phyloP scores from a whole-genome alignment of 2,113 vertebrate genomes.

The Trichomycterus rosablanca region DNA sequence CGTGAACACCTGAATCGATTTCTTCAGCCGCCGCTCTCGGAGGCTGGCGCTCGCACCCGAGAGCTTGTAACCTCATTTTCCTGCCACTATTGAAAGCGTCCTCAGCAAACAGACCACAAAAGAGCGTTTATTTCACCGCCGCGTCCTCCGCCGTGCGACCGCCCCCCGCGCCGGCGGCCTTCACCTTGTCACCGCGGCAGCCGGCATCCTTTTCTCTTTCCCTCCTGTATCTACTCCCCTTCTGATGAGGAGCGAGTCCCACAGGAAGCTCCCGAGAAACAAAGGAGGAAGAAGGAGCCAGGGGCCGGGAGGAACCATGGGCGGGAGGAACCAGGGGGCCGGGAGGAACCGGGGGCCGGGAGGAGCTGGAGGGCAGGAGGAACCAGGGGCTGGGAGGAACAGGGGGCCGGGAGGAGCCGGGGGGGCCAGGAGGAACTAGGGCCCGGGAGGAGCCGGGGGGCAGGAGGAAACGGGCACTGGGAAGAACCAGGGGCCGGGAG shows the following conservation, averaged over 20 bases:
- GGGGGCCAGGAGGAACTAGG: no score
- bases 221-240: background rate
- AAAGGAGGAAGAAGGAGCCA: no score
- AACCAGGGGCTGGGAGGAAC: no score
- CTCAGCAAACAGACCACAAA: background rate
- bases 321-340: no score
- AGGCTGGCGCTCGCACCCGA: background rate
- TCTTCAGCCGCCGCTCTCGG: background rate
- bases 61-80: background rate
- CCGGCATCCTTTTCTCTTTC: conserved; percentile 27
- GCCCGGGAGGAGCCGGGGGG: no score
- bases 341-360: no score
- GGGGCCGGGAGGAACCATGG: no score
- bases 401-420: no score
- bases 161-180: conserved; percentile 3
- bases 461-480: no score
- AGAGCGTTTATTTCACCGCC: conserved; percentile 1
- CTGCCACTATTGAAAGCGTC: background rate
- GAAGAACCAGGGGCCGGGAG: no score
- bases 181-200: conserved; percentile 24
- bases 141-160: background rate
- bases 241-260: conserved; percentile 60
- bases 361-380: no score
- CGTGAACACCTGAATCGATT: background rate
- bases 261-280: conserved; percentile 49